Evolutionary conservation across 2,888 invertebrate species (phyloP).

Genomic region (Aspidiotus rigidus): DNA sequence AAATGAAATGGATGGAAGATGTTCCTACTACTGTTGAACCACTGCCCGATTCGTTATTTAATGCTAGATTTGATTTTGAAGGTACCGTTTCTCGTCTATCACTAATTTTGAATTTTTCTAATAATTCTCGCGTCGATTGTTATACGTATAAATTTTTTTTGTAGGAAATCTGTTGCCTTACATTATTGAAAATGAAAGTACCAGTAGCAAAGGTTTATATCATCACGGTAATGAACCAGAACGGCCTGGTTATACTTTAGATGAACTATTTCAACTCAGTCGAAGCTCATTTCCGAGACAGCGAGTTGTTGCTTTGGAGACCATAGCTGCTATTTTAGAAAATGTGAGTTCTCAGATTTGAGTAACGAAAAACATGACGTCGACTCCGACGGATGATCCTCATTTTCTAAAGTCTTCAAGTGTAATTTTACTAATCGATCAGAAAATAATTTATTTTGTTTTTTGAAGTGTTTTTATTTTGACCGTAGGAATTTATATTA

Average conservation of each 20-base stretch:
- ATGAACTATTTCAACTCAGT: slow-evolving; percentile 73
- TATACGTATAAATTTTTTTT: not conserved
- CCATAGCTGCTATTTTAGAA: slow-evolving; percentile 65
- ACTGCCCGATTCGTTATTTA: slow-evolving; percentile 53
- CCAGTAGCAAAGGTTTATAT: slow-evolving; percentile 59
- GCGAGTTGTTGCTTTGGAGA: slow-evolving; percentile 66
- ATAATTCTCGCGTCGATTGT: not conserved
- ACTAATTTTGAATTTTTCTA: not conserved
- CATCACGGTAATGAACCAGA: slow-evolving; percentile 90
- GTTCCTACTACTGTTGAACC: slow-evolving; percentile 46
- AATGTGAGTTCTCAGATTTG: slow-evolving; percentile 35
- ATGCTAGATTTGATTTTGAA: slow-evolving; percentile 74
- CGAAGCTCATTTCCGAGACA: slow-evolving; percentile 67
- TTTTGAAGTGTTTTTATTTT: not conserved
- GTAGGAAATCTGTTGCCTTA: slow-evolving; percentile 62
- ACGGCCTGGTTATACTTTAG: slow-evolving; percentile 80
- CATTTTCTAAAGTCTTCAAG: not conserved
- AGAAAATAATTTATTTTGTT: not conserved
- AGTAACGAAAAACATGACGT: not conserved
- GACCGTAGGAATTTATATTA: slow-evolving; percentile 20
- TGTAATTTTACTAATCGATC: not conserved
- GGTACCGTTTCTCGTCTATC: slow-evolving; percentile 43
- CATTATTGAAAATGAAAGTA: slow-evolving; percentile 52
- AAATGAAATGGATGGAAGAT: slow-evolving; percentile 79
- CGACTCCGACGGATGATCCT: not conserved